A percentile compares a stretch with the other conserved stretches of the same genome.
Conservation (phyloP, 1,140 invertebrate genomes). For the Andricus grossulariae region DNA sequence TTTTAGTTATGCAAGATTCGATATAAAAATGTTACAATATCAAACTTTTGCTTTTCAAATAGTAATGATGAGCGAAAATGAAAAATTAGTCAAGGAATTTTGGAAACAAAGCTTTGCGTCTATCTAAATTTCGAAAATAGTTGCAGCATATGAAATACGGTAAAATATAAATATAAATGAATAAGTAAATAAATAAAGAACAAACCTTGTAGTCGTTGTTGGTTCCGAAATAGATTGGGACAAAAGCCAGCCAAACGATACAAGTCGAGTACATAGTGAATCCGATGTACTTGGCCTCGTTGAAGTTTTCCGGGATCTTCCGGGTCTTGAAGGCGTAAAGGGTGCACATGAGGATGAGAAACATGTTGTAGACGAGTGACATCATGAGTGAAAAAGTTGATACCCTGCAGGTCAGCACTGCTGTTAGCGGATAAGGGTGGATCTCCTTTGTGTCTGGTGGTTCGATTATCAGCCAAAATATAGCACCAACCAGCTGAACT, state of each 20-base stretch:
- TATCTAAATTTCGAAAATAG: too few species aligned
- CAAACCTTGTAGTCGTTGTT: conserved; percentile 80
- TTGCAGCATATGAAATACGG: too few species aligned
- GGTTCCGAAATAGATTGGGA: conserved; percentile 84
- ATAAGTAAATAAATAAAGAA: not conserved
- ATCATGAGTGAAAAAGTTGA: conserved; percentile 84
- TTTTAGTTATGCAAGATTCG: too few species aligned
- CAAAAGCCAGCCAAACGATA: conserved; percentile 85
- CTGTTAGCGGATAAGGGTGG: conserved; percentile 78
- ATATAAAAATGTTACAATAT: too few species aligned
- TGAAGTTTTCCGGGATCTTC: conserved; percentile 86
- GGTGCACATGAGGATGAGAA: conserved; percentile 84
- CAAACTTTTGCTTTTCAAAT: too few species aligned
- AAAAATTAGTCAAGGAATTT: too few species aligned
- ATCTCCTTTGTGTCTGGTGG: conserved; percentile 79
- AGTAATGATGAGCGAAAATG: too few species aligned
- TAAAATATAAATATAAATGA: too few species aligned
- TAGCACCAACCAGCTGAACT: conserved; percentile 79
- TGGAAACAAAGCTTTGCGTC: too few species aligned
- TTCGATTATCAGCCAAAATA: conserved; percentile 82
- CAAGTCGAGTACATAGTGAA: conserved; percentile 88
- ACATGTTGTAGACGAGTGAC: conserved; percentile 85
- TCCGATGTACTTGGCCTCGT: conserved; percentile 83
- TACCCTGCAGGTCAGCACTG: conserved; percentile 82
- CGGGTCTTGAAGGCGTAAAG: conserved; percentile 85